Conservation (phyloP, 2,888 invertebrate genomes). For the Pasiphila rectangulata region DNA sequence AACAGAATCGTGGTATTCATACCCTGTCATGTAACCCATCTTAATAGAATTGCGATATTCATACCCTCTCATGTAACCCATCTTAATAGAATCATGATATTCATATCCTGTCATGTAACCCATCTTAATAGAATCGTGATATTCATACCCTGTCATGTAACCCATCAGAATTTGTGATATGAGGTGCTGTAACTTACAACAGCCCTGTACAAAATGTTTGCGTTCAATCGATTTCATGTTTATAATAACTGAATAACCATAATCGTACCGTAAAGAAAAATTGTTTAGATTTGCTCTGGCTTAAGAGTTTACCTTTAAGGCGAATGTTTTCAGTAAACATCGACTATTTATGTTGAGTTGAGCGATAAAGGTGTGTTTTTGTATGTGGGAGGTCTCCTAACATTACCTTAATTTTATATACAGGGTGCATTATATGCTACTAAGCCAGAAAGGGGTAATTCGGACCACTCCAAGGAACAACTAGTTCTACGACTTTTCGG, state of each 20-base stretch:
- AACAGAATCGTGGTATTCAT: no score
- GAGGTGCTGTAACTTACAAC: neutral
- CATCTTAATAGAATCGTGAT: no score
- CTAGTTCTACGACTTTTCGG: no score
- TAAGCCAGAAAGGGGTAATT: no score
- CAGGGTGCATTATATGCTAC: neutral
- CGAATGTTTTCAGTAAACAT: conserved; percentile 64
- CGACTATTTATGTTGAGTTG: conserved; percentile 27
- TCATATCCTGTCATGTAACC: no score
- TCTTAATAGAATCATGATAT: no score
- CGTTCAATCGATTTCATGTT: conserved; percentile 67
- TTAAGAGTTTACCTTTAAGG: conserved; percentile 57
- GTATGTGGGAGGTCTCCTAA: conserved; percentile 26
- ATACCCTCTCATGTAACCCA: no score
- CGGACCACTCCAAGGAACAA: no score
- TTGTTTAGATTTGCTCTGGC: conserved; percentile 50
- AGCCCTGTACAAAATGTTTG: conserved; percentile 38
- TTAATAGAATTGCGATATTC: no score
- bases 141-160: no score
- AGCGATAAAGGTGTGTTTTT: conserved; percentile 26
- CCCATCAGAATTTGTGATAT: no score
- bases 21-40: no score
- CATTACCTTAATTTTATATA: neutral
- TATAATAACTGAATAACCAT: conserved; percentile 42
- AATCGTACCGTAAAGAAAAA: conserved; percentile 30